Conservation (phyloP, 2,888 invertebrate genomes). For the Nipponacmea schrenckii region DNA sequence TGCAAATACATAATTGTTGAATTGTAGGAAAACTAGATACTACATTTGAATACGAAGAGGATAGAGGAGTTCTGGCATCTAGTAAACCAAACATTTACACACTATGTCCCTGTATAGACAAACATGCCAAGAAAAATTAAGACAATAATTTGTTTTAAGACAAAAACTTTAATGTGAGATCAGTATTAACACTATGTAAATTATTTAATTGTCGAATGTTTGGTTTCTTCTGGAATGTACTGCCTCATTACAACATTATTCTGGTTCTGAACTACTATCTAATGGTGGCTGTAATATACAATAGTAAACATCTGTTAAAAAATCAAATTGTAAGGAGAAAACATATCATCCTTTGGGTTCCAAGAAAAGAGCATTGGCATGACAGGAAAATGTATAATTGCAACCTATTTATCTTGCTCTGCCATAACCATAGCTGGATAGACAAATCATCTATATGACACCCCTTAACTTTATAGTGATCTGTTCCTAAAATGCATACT, state of each 20-base stretch:
- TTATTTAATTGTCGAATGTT: constrained; percentile 33
- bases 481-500: too few relatives aligned
- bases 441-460: too few relatives aligned
- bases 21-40: too few relatives aligned
- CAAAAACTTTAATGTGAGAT: too few relatives aligned
- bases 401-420: neutral
- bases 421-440: too few relatives aligned
- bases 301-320: constrained; percentile 1
- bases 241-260: constrained; percentile 57
- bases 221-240: constrained; percentile 51
- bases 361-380: too few relatives aligned
- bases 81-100: neutral
- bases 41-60: too few relatives aligned
- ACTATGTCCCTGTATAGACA: neutral
- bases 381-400: too few relatives aligned
- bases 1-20: too few relatives aligned
- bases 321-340: neutral
- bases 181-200: neutral
- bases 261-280: constrained; percentile 60
- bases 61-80: too few relatives aligned
- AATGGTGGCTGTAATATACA: constrained; percentile 47
- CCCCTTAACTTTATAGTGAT: too few relatives aligned
- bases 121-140: neutral
- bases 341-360: too few relatives aligned
- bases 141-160: neutral